Percentiles rank a stretch among this genome's conserved stretches.
Evolutionary conservation across 2,888 invertebrate species (phyloP).

Genomic region (Liodrosophila aerea): DNA sequence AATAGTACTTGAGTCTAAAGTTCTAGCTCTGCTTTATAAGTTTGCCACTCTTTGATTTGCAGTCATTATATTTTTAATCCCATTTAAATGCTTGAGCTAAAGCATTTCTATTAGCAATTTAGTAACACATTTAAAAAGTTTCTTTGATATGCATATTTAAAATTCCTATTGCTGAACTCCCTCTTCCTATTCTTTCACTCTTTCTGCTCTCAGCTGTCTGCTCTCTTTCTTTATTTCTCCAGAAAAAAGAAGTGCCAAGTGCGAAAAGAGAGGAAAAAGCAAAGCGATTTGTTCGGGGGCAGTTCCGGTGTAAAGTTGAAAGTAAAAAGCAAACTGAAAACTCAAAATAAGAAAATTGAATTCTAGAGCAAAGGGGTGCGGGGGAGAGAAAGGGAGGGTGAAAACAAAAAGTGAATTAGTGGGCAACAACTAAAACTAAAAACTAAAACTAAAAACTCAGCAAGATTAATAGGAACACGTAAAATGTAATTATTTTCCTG

Average conservation of each 20-base stretch:
- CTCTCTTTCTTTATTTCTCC: too few relatives aligned
- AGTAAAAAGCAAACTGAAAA: conserved; percentile 47
- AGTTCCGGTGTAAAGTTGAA: conserved; percentile 28
- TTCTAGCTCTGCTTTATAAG: conserved; percentile 8
- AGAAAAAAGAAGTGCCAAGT: not conserved
- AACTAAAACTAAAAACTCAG: conserved; percentile 74
- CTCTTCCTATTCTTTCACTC: too few relatives aligned
- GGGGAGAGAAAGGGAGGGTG: not conserved
- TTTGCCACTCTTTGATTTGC: not conserved
- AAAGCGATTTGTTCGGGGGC: conserved; percentile 14
- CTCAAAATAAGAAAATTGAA: conserved; percentile 63
- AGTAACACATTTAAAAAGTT: too few relatives aligned
- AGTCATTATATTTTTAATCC: not conserved
- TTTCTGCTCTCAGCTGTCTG: too few relatives aligned
- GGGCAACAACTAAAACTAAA: conserved; percentile 57
- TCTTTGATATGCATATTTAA: too few relatives aligned
- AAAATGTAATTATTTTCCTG: conserved; percentile 77
- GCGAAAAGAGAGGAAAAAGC: not conserved
- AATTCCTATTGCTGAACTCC: too few relatives aligned
- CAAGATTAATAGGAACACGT: conserved; percentile 78
- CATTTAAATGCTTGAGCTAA: not conserved
- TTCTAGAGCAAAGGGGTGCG: conserved; percentile 21
- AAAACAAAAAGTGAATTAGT: conserved; percentile 69
- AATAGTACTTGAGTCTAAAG: too few relatives aligned
- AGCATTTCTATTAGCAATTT: not conserved